These are phyloP conservation scores for Ceratosolen solmsi DNA, from an alignment of 1,140 invertebrate species.

Conservation along the genomic window DNA sequence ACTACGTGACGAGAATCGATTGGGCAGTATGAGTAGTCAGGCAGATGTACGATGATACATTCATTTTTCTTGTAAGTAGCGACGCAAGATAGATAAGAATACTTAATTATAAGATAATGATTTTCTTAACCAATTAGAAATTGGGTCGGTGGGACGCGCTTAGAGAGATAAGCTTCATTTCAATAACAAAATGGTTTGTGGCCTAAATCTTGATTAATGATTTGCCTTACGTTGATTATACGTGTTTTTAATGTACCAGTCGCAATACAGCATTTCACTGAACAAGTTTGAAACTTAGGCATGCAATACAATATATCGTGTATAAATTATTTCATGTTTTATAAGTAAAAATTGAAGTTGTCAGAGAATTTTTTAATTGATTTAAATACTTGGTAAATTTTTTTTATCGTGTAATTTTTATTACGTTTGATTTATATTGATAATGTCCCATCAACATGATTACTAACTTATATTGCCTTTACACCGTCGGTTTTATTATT, in stretches of 20 bases:
- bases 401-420: too few relatives aligned
- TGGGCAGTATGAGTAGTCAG: too few relatives aligned
- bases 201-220: too few relatives aligned
- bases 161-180: conserved; percentile 1
- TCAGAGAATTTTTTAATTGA: too few relatives aligned
- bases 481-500: too few relatives aligned
- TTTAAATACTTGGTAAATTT: too few relatives aligned
- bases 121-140: neutral
- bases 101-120: conserved; percentile 40
- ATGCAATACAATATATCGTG: neutral
- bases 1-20: neutral
- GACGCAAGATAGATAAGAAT: neutral
- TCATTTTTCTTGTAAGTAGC: conserved; percentile 38
- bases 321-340: too few relatives aligned
- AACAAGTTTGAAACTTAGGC: neutral
- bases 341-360: too few relatives aligned
- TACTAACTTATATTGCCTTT: too few relatives aligned
- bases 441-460: too few relatives aligned
- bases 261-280: neutral
- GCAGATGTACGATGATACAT: conserved; percentile 40
- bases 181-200: conserved; percentile 4
- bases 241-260: neutral
- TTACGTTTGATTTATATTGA: too few relatives aligned
- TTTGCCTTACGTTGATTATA: neutral
- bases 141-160: neutral